Evolutionary conservation across 2,888 invertebrate genomes (phyloP), one percentile per base, ranked within the genome.

Genomic region (Isoperla grammatica): DNA sequence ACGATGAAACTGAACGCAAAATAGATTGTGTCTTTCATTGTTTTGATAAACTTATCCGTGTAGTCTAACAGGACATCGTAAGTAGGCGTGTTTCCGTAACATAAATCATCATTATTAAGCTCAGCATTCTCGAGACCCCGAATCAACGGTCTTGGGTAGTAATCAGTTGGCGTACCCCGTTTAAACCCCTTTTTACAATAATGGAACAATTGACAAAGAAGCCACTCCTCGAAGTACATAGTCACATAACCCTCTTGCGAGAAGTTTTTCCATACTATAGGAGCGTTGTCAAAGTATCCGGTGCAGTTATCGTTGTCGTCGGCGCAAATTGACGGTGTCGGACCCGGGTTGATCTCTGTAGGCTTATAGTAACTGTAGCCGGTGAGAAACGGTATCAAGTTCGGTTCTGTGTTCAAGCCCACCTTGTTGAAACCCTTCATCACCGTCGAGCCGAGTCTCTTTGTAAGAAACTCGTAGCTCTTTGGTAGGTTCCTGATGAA

Each of bases 61-160:
- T 68, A 69, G 22, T 72, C 68, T 9, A 73, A 65, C 1, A 69
- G 58, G 19, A 71, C 69, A 15, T 69, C 63, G 2, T 70, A 70
- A 57, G 53, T 50, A n/a, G 60, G 60, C 22, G 42, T 49, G 45
- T 57, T 45, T 2, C 69, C 69, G 53, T 73, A 67, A 61, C 74
- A 75, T 4, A 29, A 29, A 4, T 57, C 60, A 17, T 8, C 61
- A 63, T 60, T 62, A 29, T 6, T 61, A 45, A 1, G 62, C 58
- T 8, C 29, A 29, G 8, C 8, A 6, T 4, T 35, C 61, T 66
- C 39, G 59, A 53, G 45, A 73, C 65, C 62, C 72, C 74, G 56
- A 61, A 17, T 8, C 61, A 55, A 56, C 11, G 60, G 60, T 20
- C 56, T 46, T 56, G 56, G 56, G 29, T 49, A 60, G 23, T 56